phyloP scores from a whole-genome alignment of 2,888 invertebrate species.

The Plagodis dolabraria region DNA sequence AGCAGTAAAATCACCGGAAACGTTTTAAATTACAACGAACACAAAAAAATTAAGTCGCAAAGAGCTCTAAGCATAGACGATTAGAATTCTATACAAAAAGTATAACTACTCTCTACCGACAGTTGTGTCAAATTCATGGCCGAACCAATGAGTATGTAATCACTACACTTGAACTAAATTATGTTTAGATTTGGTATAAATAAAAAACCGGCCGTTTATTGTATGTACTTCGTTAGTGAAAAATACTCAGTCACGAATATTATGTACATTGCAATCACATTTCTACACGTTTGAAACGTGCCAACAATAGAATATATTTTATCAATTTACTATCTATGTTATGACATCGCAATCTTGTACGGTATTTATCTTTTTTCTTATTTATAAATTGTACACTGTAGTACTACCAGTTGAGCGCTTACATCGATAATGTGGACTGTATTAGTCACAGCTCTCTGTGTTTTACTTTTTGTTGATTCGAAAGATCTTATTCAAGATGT shows the following conservation, averaged over 20 bases:
- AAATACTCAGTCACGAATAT: background rate
- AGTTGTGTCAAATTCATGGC: too few relatives aligned
- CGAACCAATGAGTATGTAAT: too few relatives aligned
- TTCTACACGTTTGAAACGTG: constrained; percentile 5
- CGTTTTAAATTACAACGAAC: too few relatives aligned
- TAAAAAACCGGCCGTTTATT: too few relatives aligned
- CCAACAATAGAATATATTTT: constrained; percentile 4
- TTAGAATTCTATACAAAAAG: too few relatives aligned
- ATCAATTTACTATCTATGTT: constrained; percentile 27
- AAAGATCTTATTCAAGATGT: constrained; percentile 35
- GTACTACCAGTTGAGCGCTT: constrained; percentile 16
- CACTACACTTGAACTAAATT: too few relatives aligned
- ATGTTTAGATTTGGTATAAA: too few relatives aligned
- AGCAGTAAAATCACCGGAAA: too few relatives aligned
- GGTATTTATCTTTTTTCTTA: constrained; percentile 21
- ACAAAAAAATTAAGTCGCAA: too few relatives aligned
- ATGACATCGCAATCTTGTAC: constrained; percentile 42
- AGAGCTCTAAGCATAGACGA: too few relatives aligned
- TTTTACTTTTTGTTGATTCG: constrained; percentile 26
- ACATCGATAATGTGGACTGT: constrained; percentile 47
- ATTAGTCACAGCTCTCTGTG: constrained; percentile 35
- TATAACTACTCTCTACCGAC: too few relatives aligned
- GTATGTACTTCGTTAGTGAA: background rate
- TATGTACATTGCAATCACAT: constrained; percentile 9
- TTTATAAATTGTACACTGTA: constrained; percentile 10